Conservation (phyloP, 2,888 invertebrate species). For the Campopleginae sp. region DNA sequence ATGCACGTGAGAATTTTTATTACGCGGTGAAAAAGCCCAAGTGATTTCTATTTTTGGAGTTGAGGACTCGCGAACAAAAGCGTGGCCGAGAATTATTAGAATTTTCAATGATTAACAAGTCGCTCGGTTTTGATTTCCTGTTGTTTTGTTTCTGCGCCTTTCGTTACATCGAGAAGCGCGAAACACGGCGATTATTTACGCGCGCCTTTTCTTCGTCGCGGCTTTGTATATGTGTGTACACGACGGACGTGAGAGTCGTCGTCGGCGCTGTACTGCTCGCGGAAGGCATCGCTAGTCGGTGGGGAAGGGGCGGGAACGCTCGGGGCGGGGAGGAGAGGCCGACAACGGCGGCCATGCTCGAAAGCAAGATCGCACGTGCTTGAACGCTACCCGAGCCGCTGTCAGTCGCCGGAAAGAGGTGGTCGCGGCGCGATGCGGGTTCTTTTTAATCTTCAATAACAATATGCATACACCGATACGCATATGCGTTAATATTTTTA, state of each 20-base stretch:
- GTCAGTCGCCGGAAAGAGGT: conserved; percentile 71
- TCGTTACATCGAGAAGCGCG: conserved; percentile 4
- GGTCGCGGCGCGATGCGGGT: conserved; percentile 69
- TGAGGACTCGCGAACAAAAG: too few species aligned
- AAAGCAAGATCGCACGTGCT: conserved; percentile 74
- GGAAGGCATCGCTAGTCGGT: not conserved
- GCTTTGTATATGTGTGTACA: not conserved
- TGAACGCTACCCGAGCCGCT: conserved; percentile 68
- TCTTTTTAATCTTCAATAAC: conserved; percentile 66
- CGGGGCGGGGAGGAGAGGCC: conserved; percentile 40
- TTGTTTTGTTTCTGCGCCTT: conserved; percentile 11
- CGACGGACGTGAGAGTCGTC: conserved; percentile 9
- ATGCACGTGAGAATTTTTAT: too few species aligned
- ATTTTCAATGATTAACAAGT: not conserved
- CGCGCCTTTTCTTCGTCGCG: conserved; percentile 11
- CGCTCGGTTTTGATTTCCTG: not conserved
- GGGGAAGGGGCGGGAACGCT: conserved; percentile 20
- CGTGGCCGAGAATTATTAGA: too few species aligned
- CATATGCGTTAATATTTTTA: not conserved
- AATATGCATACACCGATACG: conserved; percentile 40
- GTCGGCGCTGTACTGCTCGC: conserved; percentile 46
- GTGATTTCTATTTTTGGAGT: too few species aligned
- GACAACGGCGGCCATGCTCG: conserved; percentile 74
- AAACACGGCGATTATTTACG: conserved; percentile 3
- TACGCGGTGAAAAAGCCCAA: too few species aligned